A percentile compares a stretch with the other conserved stretches of the same genome.
phyloP scores from a whole-genome alignment of 1,140 invertebrate species.

The Zaprionus ornatus region DNA sequence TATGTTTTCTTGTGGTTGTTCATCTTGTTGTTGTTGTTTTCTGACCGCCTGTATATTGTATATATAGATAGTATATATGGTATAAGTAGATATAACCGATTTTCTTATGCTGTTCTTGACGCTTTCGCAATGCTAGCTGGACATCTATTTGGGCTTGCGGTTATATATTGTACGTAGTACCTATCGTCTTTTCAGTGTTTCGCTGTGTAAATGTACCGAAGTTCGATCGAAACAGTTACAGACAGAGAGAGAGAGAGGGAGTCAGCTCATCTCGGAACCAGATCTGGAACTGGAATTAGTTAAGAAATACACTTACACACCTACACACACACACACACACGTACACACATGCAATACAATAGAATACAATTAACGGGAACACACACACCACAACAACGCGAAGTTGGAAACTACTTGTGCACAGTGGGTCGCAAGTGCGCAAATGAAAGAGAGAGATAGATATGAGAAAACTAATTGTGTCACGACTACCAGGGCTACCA shows the following conservation, averaged over 20 bases:
- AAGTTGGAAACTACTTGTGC: conserved; percentile 17
- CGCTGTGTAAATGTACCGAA: conserved; percentile 49
- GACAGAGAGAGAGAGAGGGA: background rate
- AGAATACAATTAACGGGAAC: background rate
- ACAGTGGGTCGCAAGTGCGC: conserved; percentile 28
- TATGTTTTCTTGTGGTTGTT: conserved; percentile 7
- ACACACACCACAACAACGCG: conserved; percentile 15
- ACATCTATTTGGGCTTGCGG: conserved; percentile 15
- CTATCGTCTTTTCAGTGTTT: conserved; percentile 24
- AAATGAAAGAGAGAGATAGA: background rate
- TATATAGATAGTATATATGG: conserved; percentile 34
- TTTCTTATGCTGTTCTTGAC: conserved; percentile 28
- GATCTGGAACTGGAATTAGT: conserved; percentile 35
- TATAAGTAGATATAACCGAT: conserved; percentile 18
- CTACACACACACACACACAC: conserved; percentile 15
- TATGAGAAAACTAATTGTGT: background rate
- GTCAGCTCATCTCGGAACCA: conserved; percentile 37
- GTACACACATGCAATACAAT: conserved; percentile 16
- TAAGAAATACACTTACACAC: conserved; percentile 15
- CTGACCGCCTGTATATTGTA: conserved; percentile 58
- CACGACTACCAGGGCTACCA: background rate
- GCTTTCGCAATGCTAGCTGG: conserved; percentile 25
- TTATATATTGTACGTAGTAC: conserved; percentile 18
- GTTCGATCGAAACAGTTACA: conserved; percentile 4
- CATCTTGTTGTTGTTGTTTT: conserved; percentile 31